A percentile compares a stretch with the other conserved stretches of the same genome.
Evolutionary conservation across 1,140 invertebrate species (phyloP).

Genomic region (Achroia grisella): DNA sequence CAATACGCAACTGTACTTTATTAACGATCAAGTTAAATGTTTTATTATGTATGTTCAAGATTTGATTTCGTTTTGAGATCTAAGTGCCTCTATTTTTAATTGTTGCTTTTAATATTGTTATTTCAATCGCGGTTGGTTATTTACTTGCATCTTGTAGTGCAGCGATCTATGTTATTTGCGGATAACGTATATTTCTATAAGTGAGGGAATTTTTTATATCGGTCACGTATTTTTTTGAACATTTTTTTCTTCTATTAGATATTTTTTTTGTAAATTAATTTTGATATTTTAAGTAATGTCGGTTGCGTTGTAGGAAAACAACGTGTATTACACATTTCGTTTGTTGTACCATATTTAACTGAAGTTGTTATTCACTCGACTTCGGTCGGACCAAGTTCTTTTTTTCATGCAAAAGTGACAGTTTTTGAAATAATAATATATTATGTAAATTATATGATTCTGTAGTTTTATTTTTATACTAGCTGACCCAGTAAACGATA

Average conservation of each 20-base stretch:
- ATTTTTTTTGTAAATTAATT: neutral
- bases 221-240: neutral
- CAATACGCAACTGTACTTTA: slow-evolving; percentile 1
- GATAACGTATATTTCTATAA: neutral
- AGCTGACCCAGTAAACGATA: too few species aligned
- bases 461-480: slow-evolving; percentile 34
- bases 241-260: neutral
- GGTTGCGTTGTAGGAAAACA: slow-evolving; percentile 8
- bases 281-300: slow-evolving; percentile 1
- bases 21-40: too few species aligned
- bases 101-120: neutral
- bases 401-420: slow-evolving; percentile 51
- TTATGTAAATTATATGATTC: slow-evolving; percentile 54
- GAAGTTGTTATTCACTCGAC: slow-evolving; percentile 44
- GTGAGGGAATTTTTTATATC: neutral
- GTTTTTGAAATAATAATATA: slow-evolving; percentile 64
- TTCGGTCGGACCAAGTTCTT: slow-evolving; percentile 46
- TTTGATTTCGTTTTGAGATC: too few species aligned
- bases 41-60: too few species aligned
- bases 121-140: too few species aligned
- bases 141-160: neutral
- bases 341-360: slow-evolving; percentile 27
- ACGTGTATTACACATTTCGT: slow-evolving; percentile 12
- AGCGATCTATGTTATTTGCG: neutral
- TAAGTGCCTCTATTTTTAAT: too few species aligned